Conservation (phyloP, 1,140 invertebrate species). For the Drosophila mojavensis region DNA sequence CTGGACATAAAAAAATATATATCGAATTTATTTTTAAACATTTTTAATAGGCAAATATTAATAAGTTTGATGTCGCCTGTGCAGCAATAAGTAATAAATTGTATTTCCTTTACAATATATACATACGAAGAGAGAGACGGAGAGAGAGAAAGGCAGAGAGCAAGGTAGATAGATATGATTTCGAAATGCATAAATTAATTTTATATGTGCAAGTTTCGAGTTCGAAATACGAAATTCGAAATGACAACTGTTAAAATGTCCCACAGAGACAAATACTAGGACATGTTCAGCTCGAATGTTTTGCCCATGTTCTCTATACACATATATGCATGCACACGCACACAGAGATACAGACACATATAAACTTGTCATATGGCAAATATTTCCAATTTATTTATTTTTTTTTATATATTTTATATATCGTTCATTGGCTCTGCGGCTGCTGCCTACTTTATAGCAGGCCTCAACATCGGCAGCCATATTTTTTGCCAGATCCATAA, state of each 20-base stretch:
- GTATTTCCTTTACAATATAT: slow-evolving; percentile 44
- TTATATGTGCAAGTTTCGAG: slow-evolving; percentile 72
- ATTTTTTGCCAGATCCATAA: slow-evolving; percentile 58
- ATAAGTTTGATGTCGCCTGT: slow-evolving; percentile 73
- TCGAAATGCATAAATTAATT: slow-evolving; percentile 38
- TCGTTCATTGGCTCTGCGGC: slow-evolving; percentile 63
- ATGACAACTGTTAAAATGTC: slow-evolving; percentile 70
- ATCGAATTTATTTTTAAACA: slow-evolving; percentile 70
- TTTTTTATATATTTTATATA: slow-evolving; percentile 65
- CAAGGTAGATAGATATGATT: not conserved
- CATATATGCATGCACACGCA: slow-evolving; percentile 7
- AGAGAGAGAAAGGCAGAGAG: not conserved
- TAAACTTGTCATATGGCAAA: slow-evolving; percentile 59
- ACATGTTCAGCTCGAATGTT: slow-evolving; percentile 18
- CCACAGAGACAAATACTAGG: slow-evolving; percentile 36
- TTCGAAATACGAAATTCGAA: slow-evolving; percentile 66
- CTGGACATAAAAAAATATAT: slow-evolving; percentile 42
- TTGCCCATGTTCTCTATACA: slow-evolving; percentile 31
- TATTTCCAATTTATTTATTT: slow-evolving; percentile 79
- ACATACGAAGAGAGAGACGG: not conserved
- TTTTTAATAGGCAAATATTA: slow-evolving; percentile 75
- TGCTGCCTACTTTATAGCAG: slow-evolving; percentile 62
- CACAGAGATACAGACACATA: slow-evolving; percentile 9
- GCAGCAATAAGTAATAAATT: slow-evolving; percentile 79
- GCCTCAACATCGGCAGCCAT: slow-evolving; percentile 54